A percentile compares a stretch with the other conserved stretches of the same genome.
Evolutionary conservation across 2,888 invertebrate species (phyloP).

Genomic region (Xanthorhoe spadicearia): DNA sequence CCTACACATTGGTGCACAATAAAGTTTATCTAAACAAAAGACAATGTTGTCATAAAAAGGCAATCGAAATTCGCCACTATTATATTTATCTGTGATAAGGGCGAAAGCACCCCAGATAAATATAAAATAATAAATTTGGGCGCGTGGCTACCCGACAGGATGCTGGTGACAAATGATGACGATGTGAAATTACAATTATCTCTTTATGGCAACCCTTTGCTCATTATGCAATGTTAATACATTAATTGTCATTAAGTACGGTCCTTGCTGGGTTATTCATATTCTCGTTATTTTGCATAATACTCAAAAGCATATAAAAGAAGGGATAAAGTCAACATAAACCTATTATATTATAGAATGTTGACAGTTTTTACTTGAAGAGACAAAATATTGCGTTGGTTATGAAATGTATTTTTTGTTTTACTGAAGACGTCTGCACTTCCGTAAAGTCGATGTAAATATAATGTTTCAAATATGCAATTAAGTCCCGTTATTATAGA

Average conservation of each 20-base stretch:
- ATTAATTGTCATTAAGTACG: constrained; percentile 59
- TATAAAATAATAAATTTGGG: constrained; percentile 79
- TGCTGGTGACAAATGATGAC: constrained; percentile 83
- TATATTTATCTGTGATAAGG: constrained; percentile 58
- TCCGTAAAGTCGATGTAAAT: no score
- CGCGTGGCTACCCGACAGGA: constrained; percentile 74
- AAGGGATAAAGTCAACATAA: background rate
- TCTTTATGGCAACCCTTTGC: constrained; percentile 73
- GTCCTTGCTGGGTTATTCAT: constrained; percentile 31
- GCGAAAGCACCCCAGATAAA: constrained; percentile 71
- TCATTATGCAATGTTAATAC: constrained; percentile 78
- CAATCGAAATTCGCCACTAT: constrained; percentile 28
- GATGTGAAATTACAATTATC: constrained; percentile 83
- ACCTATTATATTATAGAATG: background rate
- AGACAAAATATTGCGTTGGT: no score
- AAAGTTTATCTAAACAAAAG: background rate
- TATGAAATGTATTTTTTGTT: no score
- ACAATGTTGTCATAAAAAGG: constrained; percentile 8
- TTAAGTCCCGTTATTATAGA: no score
- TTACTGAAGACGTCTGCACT: no score
- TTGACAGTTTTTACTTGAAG: background rate
- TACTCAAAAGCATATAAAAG: background rate
- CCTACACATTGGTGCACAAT: no score
- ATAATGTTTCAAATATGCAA: no score
- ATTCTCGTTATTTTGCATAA: constrained; percentile 29